phyloP scores from a whole-genome alignment of 1,140 invertebrate genomes.

The Hyphantria cunea region DNA sequence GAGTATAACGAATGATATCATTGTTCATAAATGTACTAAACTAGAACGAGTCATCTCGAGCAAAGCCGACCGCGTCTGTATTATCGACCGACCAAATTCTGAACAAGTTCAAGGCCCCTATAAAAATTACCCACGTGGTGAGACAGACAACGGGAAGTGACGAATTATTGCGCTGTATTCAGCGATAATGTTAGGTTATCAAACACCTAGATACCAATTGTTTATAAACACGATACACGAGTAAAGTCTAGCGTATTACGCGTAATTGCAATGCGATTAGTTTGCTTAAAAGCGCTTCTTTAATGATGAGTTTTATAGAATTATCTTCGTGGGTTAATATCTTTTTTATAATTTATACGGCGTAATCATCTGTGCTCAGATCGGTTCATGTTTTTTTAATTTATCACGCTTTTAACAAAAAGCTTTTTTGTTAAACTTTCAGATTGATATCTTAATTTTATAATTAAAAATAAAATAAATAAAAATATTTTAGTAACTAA shows the following conservation, averaged over 20 bases:
- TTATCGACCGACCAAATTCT: slow-evolving; percentile 73
- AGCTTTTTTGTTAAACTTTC: not conserved
- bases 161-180: slow-evolving; percentile 47
- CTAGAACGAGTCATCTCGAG: slow-evolving; percentile 45
- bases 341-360: not conserved
- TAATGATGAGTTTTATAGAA: not conserved
- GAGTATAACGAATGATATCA: slow-evolving; percentile 57
- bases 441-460: slow-evolving; percentile 52
- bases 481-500: slow-evolving; percentile 41
- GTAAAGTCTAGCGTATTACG: slow-evolving; percentile 9
- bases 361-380: not conserved
- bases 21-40: slow-evolving; percentile 40
- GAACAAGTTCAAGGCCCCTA: slow-evolving; percentile 73
- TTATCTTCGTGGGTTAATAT: not conserved
- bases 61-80: slow-evolving; percentile 47
- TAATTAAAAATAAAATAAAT: too few relatives aligned
- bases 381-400: not conserved
- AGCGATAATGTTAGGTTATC: slow-evolving; percentile 27
- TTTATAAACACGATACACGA: slow-evolving; percentile 22
- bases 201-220: slow-evolving; percentile 8
- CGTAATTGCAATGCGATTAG: slow-evolving; percentile 8
- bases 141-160: slow-evolving; percentile 46
- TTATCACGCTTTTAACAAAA: not conserved
- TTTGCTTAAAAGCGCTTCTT: not conserved
- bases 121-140: slow-evolving; percentile 69